These are phyloP conservation scores for Hofmannophila pseudospretella DNA, from an alignment of 2,888 invertebrate genomes.

Conservation along the genomic window DNA sequence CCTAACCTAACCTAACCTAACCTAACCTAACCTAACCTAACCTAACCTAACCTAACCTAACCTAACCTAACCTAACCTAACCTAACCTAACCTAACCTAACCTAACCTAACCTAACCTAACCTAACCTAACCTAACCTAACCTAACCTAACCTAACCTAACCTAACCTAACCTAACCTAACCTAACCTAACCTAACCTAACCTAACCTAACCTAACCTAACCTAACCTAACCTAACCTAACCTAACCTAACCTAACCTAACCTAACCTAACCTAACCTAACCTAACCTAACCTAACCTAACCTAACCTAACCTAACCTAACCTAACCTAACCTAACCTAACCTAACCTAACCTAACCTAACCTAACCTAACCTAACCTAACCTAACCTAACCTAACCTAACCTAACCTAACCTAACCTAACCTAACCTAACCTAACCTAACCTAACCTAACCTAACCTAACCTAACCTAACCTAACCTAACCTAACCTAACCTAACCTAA, in stretches of 20 bases:
- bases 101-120: slow-evolving; percentile 19
- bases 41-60: slow-evolving; percentile 19
- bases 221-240: slow-evolving; percentile 10
- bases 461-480: slow-evolving; percentile 14
- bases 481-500: slow-evolving; percentile 16
- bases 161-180: slow-evolving; percentile 10
- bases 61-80: slow-evolving; percentile 18
- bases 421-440: slow-evolving; percentile 15
- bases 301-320: slow-evolving; percentile 13
- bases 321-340: slow-evolving; percentile 6
- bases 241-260: slow-evolving; percentile 17
- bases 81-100: slow-evolving; percentile 18
- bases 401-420: slow-evolving; percentile 12
- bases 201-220: slow-evolving; percentile 17
- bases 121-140: slow-evolving; percentile 17
- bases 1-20: slow-evolving; percentile 20
- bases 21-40: slow-evolving; percentile 21
- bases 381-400: slow-evolving; percentile 15
- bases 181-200: slow-evolving; percentile 15
- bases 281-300: slow-evolving; percentile 16
- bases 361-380: slow-evolving; percentile 12
- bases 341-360: slow-evolving; percentile 5
- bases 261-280: slow-evolving; percentile 13
- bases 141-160: slow-evolving; percentile 17
- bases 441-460: slow-evolving; percentile 12